A percentile compares a stretch with the other conserved stretches of the same genome.
phyloP scores from a whole-genome alignment of 2,888 invertebrate species.

The Onchidella celtica region DNA sequence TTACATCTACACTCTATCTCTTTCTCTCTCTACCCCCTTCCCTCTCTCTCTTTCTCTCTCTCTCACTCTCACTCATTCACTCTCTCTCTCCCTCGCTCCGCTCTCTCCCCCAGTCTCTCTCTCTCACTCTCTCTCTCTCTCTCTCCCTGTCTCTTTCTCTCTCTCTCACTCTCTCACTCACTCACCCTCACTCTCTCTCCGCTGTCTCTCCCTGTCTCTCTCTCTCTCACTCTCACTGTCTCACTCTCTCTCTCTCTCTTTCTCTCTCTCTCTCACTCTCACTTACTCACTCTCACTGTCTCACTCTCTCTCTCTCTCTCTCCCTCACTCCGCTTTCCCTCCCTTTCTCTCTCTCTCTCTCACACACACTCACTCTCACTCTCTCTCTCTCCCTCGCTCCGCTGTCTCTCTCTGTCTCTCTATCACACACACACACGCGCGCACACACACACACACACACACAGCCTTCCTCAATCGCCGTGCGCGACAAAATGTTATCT shows the following conservation, averaged over 20 bases:
- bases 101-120: too few species aligned
- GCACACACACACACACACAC: background rate
- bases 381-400: background rate
- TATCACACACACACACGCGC: background rate
- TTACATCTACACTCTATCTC: too few species aligned
- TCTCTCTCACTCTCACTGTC: background rate
- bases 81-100: too few species aligned
- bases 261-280: too few species aligned
- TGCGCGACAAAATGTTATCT: too few species aligned
- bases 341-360: background rate
- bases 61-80: too few species aligned
- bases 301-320: constrained; percentile 4
- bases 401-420: background rate
- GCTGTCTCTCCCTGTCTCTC: too few species aligned
- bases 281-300: background rate
- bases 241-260: background rate
- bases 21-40: too few species aligned
- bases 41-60: background rate
- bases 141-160: too few species aligned
- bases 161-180: background rate
- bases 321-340: background rate
- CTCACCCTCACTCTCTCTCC: background rate
- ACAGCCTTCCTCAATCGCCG: too few species aligned
- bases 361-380: too few species aligned
- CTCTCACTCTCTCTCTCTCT: too few species aligned